A percentile compares a stretch with the other conserved stretches of the same genome.
These are phyloP conservation scores for Microctonus brassicae DNA, from an alignment of 2,888 invertebrate genomes.

Conservation along the genomic window DNA sequence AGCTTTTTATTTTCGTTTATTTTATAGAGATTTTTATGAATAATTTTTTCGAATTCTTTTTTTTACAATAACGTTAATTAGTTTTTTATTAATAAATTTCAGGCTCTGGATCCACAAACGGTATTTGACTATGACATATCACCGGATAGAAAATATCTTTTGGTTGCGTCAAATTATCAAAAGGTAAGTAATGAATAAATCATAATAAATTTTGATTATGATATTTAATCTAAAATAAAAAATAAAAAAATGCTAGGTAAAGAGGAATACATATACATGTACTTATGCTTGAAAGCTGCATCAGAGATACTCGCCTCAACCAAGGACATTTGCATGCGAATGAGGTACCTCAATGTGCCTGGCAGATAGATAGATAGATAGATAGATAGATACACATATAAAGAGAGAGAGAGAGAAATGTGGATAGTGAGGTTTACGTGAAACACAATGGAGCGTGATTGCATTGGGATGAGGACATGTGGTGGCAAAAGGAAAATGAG, in stretches of 20 bases:
- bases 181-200: slow-evolving; percentile 71
- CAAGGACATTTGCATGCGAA: slow-evolving; percentile 53
- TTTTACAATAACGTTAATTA: slow-evolving; percentile 26
- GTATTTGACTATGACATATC: slow-evolving; percentile 75
- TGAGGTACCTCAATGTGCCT: slow-evolving; percentile 43
- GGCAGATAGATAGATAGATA: slow-evolving; percentile 6
- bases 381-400: too few species aligned
- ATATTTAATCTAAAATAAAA: neutral
- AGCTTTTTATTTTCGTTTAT: too few species aligned
- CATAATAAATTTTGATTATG: neutral
- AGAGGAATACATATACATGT: neutral
- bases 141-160: slow-evolving; percentile 76
- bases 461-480: slow-evolving; percentile 42
- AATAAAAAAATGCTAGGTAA: neutral
- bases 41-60: neutral
- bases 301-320: slow-evolving; percentile 19
- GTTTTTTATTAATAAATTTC: slow-evolving; percentile 49
- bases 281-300: slow-evolving; percentile 4
- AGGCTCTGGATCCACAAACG: slow-evolving; percentile 59
- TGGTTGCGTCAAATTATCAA: slow-evolving; percentile 75
- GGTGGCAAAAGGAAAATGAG: neutral
- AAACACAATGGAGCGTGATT: slow-evolving; percentile 50
- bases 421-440: slow-evolving; percentile 42
- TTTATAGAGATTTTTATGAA: too few species aligned
- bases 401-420: neutral